Evolutionary conservation across 2,797 vertebrate genomes (phyloP).

Genomic region (Pangasius mekongensis): DNA sequence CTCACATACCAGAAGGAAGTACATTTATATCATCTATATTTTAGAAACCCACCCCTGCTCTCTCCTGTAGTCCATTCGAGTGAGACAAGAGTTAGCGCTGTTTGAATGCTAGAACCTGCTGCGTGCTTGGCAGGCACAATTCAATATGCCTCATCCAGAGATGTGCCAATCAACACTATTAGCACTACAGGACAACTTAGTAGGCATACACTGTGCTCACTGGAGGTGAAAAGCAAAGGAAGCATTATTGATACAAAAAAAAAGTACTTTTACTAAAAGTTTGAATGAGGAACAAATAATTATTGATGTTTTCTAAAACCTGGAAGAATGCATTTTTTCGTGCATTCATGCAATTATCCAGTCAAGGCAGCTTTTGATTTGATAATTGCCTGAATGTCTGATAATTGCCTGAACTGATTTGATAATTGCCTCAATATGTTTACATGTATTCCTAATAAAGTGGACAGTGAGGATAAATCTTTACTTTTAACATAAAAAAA

Average conservation of each 20-base stretch:
- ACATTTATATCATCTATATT: constrained; percentile 25
- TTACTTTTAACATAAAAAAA: neutral
- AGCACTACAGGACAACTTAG: constrained; percentile 19
- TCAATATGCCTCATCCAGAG: constrained; percentile 39
- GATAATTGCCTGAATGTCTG: neutral
- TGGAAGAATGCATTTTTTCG: neutral
- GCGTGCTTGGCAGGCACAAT: constrained; percentile 18
- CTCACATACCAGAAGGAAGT: constrained; percentile 11
- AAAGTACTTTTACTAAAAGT: neutral
- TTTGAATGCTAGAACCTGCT: constrained; percentile 26
- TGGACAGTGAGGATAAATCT: neutral
- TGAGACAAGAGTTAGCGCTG: constrained; percentile 21
- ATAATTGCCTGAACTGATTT: neutral
- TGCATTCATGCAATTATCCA: neutral
- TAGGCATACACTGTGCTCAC: neutral
- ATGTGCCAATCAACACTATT: constrained; percentile 41
- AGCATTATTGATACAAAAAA: neutral
- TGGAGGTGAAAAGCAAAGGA: constrained; percentile 10
- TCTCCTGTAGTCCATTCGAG: constrained; percentile 22
- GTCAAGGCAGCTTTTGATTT: neutral
- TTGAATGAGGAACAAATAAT: neutral
- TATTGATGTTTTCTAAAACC: neutral
- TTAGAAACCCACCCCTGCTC: neutral
- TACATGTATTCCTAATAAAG: neutral
- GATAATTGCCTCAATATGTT: neutral